phyloP scores from a whole-genome alignment of 2,113 vertebrate species.

The Dolichotis patagonum region DNA sequence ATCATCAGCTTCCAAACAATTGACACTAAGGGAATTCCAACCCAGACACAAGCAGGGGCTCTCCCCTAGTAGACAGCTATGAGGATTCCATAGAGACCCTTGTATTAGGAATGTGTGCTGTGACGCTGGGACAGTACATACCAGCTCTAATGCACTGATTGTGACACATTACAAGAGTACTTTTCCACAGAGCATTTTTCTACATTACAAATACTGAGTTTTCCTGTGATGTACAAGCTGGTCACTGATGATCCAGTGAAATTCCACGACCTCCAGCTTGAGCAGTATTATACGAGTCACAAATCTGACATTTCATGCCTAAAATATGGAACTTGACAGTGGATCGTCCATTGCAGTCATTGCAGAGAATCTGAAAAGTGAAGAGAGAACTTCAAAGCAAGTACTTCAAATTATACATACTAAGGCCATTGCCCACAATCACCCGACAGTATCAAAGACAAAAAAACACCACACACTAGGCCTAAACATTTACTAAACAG shows the following conservation, averaged over 20 bases:
- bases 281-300: conserved; percentile 95
- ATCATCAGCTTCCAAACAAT: conserved; percentile 59
- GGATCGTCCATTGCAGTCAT: conserved; percentile 93
- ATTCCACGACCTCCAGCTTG: conserved; percentile 89
- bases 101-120: background rate
- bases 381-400: conserved; percentile 45
- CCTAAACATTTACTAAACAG: conserved; percentile 18
- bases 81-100: background rate
- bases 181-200: conserved; percentile 30
- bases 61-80: conserved; percentile 29
- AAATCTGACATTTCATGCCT: conserved; percentile 95
- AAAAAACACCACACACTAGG: background rate
- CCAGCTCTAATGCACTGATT: conserved; percentile 23
- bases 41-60: conserved; percentile 46
- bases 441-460: background rate
- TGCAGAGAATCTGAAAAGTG: conserved; percentile 92
- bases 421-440: background rate
- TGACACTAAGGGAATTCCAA: conserved; percentile 54
- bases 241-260: conserved; percentile 80
- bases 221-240: fast-evolving
- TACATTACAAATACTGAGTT: background rate
- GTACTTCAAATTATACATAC: background rate
- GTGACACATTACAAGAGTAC: conserved; percentile 38
- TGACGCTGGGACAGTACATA: background rate
- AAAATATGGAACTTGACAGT: conserved; percentile 94